phyloP scores from a whole-genome alignment of 2,797 vertebrate genomes.

The Protonibea diacanthus region DNA sequence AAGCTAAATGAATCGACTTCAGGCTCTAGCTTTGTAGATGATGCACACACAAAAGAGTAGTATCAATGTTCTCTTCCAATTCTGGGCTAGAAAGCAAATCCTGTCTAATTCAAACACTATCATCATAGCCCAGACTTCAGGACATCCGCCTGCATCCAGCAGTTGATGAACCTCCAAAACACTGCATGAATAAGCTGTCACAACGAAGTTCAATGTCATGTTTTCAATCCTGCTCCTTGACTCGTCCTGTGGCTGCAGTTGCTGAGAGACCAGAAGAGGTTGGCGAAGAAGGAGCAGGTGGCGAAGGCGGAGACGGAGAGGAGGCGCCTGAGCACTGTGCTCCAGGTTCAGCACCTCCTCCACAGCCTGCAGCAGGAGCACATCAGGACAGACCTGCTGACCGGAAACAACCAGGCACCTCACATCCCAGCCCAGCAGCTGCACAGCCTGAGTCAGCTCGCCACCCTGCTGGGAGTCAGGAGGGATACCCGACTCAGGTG shows the following conservation, averaged over 20 bases:
- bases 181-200: neutral
- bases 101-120: no score
- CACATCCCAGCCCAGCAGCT: slow-evolving; percentile 87
- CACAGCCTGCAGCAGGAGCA: slow-evolving; percentile 90
- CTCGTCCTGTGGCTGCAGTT: slow-evolving; percentile 81
- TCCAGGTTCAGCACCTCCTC: slow-evolving; percentile 93
- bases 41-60: no score
- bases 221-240: neutral
- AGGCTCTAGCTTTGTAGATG: no score
- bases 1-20: no score
- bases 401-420: slow-evolving; percentile 87
- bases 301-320: slow-evolving; percentile 88
- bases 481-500: slow-evolving; percentile 89
- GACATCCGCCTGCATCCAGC: neutral
- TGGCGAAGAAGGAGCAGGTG: slow-evolving; percentile 86
- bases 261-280: slow-evolving; percentile 92
- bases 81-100: no score
- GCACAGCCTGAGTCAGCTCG: slow-evolving; percentile 89
- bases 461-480: slow-evolving; percentile 87
- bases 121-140: no score
- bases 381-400: slow-evolving; percentile 88
- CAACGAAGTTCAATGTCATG: neutral
- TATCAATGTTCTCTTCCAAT: no score
- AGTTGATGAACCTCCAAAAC: neutral
- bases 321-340: slow-evolving; percentile 87